A percentile compares a stretch with the other conserved stretches of the same genome.
Conservation (phyloP, 2,888 invertebrate species). For the Oxystoma pomonae region DNA sequence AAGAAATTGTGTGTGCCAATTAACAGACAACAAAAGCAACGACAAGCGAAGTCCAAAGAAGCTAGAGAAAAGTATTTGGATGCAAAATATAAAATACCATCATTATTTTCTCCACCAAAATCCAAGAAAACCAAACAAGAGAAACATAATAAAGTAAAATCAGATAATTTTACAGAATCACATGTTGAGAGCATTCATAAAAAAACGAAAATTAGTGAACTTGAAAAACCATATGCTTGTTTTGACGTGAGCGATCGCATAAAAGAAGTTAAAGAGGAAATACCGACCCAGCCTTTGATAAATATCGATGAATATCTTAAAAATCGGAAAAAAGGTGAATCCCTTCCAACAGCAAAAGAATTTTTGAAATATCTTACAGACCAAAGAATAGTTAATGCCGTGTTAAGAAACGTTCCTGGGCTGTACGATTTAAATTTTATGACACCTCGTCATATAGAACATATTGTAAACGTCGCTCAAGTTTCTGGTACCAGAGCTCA, state of each 20-base stretch:
- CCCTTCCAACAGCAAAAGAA: background rate
- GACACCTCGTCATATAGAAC: constrained; percentile 49
- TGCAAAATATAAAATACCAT: background rate
- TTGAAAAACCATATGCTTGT: background rate
- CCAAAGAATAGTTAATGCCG: constrained; percentile 7
- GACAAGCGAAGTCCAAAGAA: background rate
- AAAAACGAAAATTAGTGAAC: background rate
- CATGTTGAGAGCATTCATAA: no score
- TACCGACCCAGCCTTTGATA: background rate
- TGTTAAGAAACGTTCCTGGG: constrained; percentile 54
- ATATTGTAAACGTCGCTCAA: constrained; percentile 47
- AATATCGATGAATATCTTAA: background rate
- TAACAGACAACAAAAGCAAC: background rate
- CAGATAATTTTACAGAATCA: background rate
- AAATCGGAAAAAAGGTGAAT: background rate
- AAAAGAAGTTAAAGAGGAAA: background rate
- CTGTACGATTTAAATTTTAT: constrained; percentile 58
- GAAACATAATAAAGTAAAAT: background rate
- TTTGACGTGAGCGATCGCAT: background rate
- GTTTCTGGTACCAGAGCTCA: constrained; percentile 40
- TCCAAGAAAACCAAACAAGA: background rate
- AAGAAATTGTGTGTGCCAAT: background rate
- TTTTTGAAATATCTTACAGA: background rate
- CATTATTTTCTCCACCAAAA: background rate
- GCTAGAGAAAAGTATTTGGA: background rate